phyloP scores from a whole-genome alignment of 2,113 vertebrate genomes.

The Cathartes aura region DNA sequence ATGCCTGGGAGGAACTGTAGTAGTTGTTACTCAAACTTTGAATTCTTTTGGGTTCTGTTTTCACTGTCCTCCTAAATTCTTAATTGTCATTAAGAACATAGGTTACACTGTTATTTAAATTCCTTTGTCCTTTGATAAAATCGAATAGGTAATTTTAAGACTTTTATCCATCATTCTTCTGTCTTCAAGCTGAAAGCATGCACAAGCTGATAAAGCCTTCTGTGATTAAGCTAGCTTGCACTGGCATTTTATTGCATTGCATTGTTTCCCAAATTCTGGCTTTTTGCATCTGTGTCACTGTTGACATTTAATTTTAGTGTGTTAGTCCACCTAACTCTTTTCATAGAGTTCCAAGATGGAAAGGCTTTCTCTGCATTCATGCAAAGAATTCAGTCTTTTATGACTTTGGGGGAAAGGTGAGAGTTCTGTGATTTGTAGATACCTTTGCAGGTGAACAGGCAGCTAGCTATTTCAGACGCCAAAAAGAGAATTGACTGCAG shows the following conservation, averaged over 20 bases:
- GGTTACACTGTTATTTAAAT: not conserved
- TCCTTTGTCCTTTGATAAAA: not conserved
- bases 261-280: not conserved
- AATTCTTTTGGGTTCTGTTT: not conserved
- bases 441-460: not conserved
- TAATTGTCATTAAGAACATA: not conserved
- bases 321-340: not conserved
- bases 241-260: not conserved
- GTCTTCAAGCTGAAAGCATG: not conserved
- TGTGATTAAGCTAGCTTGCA: not conserved
- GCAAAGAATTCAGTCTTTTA: not conserved
- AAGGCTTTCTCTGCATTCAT: not conserved
- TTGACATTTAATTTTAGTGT: not conserved
- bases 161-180: not conserved
- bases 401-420: not conserved
- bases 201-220: not conserved
- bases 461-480: not conserved
- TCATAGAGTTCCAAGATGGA: not conserved
- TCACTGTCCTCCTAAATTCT: not conserved
- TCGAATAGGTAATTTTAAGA: not conserved
- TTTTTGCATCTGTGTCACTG: not conserved
- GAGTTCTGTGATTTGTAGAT: not conserved
- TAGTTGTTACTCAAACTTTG: not conserved
- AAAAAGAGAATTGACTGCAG: not conserved
- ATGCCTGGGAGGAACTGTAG: not conserved